phyloP scores from a whole-genome alignment of 2,113 vertebrate genomes.

The Arvicanthis niloticus region DNA sequence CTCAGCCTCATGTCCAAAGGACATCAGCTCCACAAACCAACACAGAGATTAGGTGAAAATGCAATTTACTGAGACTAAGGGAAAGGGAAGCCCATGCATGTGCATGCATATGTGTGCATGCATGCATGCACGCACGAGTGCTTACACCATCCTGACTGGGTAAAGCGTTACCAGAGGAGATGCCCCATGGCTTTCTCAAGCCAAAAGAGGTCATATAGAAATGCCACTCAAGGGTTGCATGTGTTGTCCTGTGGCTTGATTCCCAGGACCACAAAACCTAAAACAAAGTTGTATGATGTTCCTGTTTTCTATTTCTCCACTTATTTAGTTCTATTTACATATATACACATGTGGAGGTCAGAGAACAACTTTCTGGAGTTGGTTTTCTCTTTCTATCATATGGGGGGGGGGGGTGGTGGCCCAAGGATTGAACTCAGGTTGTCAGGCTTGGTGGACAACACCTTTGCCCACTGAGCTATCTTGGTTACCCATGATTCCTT shows the following conservation, averaged over 20 bases:
- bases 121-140: too few relatives aligned
- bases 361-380: background rate
- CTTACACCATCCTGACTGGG: background rate
- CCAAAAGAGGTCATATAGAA: background rate
- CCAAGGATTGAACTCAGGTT: background rate
- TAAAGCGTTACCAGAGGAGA: background rate
- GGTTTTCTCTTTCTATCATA: background rate
- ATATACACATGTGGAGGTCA: background rate
- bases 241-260: background rate
- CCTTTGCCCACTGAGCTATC: background rate
- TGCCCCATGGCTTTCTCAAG: constrained; percentile 27
- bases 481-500: background rate
- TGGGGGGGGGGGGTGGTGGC: too few relatives aligned
- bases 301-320: background rate
- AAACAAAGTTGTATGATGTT: background rate
- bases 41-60: background rate
- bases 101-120: background rate
- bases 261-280: background rate
- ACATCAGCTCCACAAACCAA: background rate
- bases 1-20: background rate
- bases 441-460: background rate
- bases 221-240: too few relatives aligned
- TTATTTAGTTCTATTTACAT: too few relatives aligned
- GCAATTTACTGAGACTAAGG: background rate
- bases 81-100: background rate